These are phyloP conservation scores for Akabosia matsudoensis DNA, from an alignment of 1,140 invertebrate genomes.

Conservation along the genomic window DNA sequence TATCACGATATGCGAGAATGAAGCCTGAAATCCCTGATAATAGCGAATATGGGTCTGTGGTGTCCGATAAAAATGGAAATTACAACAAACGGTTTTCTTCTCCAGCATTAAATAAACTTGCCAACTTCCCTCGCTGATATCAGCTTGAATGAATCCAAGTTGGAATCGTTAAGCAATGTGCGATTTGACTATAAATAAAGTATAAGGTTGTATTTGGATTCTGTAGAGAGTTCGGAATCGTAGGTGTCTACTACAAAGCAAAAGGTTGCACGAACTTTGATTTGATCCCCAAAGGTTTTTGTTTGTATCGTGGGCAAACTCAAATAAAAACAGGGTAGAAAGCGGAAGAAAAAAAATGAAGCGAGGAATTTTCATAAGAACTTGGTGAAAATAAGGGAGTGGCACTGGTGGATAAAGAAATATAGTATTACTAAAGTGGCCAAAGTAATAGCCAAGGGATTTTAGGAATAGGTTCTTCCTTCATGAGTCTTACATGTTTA, in stretches of 20 bases:
- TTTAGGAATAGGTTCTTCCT: conserved; percentile 30
- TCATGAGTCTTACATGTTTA: no score
- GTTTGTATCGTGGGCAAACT: background rate
- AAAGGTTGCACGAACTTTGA: background rate
- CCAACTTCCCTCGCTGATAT: background rate
- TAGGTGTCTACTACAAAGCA: no score
- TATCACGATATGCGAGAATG: no score
- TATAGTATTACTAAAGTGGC: conserved; percentile 43
- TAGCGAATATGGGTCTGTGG: conserved; percentile 46
- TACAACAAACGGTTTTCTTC: background rate
- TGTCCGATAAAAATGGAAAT: conserved; percentile 44
- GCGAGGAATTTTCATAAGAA: background rate
- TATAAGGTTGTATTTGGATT: no score
- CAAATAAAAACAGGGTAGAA: background rate
- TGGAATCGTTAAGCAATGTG: no score
- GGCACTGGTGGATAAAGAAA: conserved; percentile 2
- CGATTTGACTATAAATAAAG: no score
- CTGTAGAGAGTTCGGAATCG: no score
- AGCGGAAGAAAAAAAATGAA: background rate
- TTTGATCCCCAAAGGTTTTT: background rate
- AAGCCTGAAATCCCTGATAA: conserved; percentile 22
- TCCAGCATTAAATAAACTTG: background rate
- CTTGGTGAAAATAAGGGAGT: background rate
- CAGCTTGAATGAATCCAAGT: background rate
- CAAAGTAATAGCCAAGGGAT: conserved; percentile 47